Evolutionary conservation across 2,113 vertebrate genomes (phyloP).

Genomic region (Ictalurus furcatus): DNA sequence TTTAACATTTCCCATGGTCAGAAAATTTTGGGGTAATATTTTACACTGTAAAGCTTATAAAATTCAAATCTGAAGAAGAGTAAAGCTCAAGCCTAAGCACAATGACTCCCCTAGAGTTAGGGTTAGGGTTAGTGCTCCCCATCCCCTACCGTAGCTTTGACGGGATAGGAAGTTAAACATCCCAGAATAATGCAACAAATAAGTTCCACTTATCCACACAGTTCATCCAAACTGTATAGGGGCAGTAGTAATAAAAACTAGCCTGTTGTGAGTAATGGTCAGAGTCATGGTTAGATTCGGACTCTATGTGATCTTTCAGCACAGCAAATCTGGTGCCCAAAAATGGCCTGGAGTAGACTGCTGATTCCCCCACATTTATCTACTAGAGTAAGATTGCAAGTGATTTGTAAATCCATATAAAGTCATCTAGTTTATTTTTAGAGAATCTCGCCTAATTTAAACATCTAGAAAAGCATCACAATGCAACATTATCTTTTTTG

Average conservation of each 20-base stretch:
- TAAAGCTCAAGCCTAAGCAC: neutral
- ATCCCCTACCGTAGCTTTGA: neutral
- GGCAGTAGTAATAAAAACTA: neutral
- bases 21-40: neutral
- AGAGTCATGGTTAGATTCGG: neutral
- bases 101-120: neutral
- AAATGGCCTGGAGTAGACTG: conserved; percentile 7
- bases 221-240: neutral
- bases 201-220: neutral
- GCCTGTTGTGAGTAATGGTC: neutral
- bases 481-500: neutral
- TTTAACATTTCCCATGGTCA: neutral
- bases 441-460: conserved; percentile 1
- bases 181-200: neutral
- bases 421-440: conserved; percentile 35
- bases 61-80: neutral
- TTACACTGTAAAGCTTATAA: neutral
- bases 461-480: neutral
- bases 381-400: neutral
- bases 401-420: conserved; percentile 34
- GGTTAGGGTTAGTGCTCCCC: neutral
- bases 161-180: neutral
- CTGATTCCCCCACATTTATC: neutral
- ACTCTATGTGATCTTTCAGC: neutral
- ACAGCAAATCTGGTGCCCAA: neutral